Evolutionary conservation across 2,888 invertebrate genomes (phyloP).

Genomic region (Augochlorella aurata): DNA sequence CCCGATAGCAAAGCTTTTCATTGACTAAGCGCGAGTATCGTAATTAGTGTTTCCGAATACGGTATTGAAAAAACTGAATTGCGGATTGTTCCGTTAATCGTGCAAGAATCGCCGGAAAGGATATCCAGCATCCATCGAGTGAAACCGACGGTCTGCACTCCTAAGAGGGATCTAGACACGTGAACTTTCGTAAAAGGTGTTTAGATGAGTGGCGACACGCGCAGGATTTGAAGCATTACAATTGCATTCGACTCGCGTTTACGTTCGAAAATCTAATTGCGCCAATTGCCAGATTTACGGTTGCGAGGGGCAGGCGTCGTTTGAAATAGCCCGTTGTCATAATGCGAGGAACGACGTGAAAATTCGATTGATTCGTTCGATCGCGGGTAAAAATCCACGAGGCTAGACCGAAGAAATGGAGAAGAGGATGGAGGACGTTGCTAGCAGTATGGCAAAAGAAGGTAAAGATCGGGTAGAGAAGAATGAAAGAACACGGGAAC

Average conservation of each 20-base stretch:
- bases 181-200: not conserved
- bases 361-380: not conserved
- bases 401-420: not conserved
- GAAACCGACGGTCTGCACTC: not conserved
- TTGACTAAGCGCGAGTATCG: not conserved
- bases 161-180: not conserved
- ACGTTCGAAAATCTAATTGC: not conserved
- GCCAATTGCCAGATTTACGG: not conserved
- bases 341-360: not conserved
- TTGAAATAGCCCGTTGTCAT: not conserved
- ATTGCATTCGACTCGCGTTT: not conserved
- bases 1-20: not conserved
- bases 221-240: not conserved
- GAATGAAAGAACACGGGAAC: not conserved
- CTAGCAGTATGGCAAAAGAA: conserved; percentile 47
- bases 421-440: conserved; percentile 10
- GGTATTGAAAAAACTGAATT: not conserved
- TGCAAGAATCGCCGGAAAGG: not conserved
- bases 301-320: not conserved
- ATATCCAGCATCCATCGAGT: not conserved
- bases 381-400: not conserved
- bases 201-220: not conserved
- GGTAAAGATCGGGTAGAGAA: conserved; percentile 44
- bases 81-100: not conserved
- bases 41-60: not conserved